Base-by-base conservation (phyloP, 37 sponge, comb jelly and placozoan genomes). In the Oopsacas minuta region DNA sequence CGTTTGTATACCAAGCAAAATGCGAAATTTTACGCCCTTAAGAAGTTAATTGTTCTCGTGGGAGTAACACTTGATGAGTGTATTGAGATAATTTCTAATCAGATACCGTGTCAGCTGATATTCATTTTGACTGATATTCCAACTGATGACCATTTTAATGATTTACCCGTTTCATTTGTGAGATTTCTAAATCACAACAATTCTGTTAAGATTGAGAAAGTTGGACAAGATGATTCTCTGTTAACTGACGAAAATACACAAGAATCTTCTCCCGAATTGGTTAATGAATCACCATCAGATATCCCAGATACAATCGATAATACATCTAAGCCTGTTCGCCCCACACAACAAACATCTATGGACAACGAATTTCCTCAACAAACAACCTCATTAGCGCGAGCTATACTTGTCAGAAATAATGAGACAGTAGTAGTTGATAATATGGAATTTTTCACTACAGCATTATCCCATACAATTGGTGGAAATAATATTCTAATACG, bases 171-270 rank as follows among this genome's bases (percentile, higher is more conserved):
- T 34, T 7, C 30, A 32, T 61, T 61, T n/a, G 75, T 61, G 32
- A 10, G 75, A 61, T 61, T 61, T 12, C 75, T 61, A 3, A 61
- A 61, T 34, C 3, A 25, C 1, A 61, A 12, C 22, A 34, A 34
- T 3, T 61, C 75, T 32, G 75, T 61, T 61, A 61, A 34, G 28
- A 61, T 61, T 61, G 75, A 61, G 75, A 61, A n/a, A 25, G 75
- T 61, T 61, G 75, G 75, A 12, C 22, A 12, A n/a, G 75, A 61
- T 3, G 75, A 42, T 8, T 42, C 49, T 42, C 49, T 42, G 8
- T 42, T 12, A 32, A n/a, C 75, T 25, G 5, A 61, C 30, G 75
- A 12, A 61, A 61, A 25, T 7, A 10, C 75, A 61, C 32, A 61
- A 5, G 75, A 61, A 25, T 61, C 30, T 12, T n/a, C 30, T n/a